Base-by-base conservation (phyloP, 2,797 vertebrate species). In the Jordanella pulchra region DNA sequence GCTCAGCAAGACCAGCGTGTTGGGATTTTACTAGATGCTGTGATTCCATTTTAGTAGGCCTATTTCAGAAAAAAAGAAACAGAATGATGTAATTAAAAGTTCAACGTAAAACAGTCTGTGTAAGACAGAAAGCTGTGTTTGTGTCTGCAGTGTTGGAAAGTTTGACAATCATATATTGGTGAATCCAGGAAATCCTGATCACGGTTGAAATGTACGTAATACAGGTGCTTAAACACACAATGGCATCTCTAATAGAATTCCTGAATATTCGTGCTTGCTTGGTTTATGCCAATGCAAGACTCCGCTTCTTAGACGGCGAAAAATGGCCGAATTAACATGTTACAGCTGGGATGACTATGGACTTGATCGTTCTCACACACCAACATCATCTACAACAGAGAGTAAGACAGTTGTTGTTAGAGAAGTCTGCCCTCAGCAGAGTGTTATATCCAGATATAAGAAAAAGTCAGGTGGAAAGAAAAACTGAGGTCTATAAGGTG, bases 1-100 rank as follows among this genome's bases (percentile, higher is more conserved):
- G 82, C 80, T 75, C 78, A 79, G 76, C 60, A 63, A 65, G 70
- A 82, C 58, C 73, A 75, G 64, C 67, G 61, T 82, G 69, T 51
- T 69, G 63, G 53, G 66, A 55, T 44, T 83, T 74, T 76, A 69
- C 71, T 79, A 77, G 79, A 56, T 77, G 72, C 78, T 77, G 45
- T 82, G 79, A 85, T 86, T 50, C 66, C 47, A 53, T 73, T 32
- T 28, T 76, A 79, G 61, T 48, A n/a, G n/a, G n/a, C n/a, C n/a
- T n/a, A 69, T 50, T 75, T 53, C 23, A 44, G 17, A 14, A 28
- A 25, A 61, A 30, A 64, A 44, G 4, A 15, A 4, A 48, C 64
- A 71, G 61, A 32, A 51, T 0, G 30, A 44, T 21, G 30, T 32
- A 15, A 63, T 61, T 21, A 10, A 76, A 42, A 48, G 60, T 70